Percentiles rank a stretch among this genome's conserved stretches.
phyloP scores from a whole-genome alignment of 2,888 invertebrate species.

The Synanthedon formicaeformis region DNA sequence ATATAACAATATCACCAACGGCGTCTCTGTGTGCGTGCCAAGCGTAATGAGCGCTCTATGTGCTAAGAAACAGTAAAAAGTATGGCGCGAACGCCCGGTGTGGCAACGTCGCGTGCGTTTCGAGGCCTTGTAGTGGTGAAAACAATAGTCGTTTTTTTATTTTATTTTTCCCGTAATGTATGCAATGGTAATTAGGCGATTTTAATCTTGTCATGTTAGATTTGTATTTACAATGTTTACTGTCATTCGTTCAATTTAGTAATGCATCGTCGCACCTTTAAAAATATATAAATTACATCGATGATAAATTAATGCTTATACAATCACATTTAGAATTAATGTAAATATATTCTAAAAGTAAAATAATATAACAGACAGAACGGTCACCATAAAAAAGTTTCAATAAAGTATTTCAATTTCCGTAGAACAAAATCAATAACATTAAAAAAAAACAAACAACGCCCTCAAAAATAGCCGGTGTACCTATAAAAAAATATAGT shows the following conservation, averaged over 20 bases:
- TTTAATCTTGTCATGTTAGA: background rate
- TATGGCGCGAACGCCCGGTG: constrained; percentile 64
- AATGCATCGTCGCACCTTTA: too few relatives aligned
- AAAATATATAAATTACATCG: too few relatives aligned
- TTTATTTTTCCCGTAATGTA: constrained; percentile 18
- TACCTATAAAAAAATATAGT: constrained; percentile 57
- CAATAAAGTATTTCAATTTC: too few relatives aligned
- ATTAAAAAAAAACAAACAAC: constrained; percentile 41
- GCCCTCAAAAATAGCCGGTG: constrained; percentile 48
- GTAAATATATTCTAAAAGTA: too few relatives aligned
- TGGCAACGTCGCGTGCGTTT: constrained; percentile 61
- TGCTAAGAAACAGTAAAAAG: constrained; percentile 73
- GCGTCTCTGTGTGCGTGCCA: constrained; percentile 22
- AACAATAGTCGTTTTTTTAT: constrained; percentile 53
- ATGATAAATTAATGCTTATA: too few relatives aligned
- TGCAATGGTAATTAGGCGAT: constrained; percentile 2
- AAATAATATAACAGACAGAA: too few relatives aligned
- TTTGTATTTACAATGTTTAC: too few relatives aligned
- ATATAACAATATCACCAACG: constrained; percentile 52
- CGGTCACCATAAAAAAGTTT: too few relatives aligned
- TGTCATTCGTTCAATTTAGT: too few relatives aligned
- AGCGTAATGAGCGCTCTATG: constrained; percentile 67
- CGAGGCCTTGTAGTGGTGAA: constrained; percentile 57
- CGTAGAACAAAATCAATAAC: constrained; percentile 2
- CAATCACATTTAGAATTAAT: too few relatives aligned